These are phyloP conservation scores for Amniataba percoides DNA, from an alignment of 2,797 vertebrate species.

Conservation along the genomic window DNA sequence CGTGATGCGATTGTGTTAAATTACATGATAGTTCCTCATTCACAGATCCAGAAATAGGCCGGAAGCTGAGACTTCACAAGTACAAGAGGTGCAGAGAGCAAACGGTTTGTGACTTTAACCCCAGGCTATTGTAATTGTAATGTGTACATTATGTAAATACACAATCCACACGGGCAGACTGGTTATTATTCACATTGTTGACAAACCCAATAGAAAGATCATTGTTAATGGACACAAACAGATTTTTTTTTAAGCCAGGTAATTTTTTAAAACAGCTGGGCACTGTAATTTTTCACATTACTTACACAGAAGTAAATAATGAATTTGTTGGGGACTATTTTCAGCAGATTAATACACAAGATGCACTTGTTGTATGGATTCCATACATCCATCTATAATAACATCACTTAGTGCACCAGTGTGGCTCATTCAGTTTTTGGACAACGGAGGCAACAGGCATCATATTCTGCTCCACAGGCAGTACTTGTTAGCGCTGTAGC, in stretches of 20 bases:
- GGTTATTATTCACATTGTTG: not conserved
- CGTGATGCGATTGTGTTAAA: conserved; percentile 36
- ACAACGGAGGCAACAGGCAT: not conserved
- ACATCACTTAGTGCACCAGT: not conserved
- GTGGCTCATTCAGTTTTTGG: not conserved
- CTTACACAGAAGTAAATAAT: not conserved
- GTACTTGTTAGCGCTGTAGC: not conserved
- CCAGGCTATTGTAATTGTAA: conserved; percentile 22
- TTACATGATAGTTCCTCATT: conserved; percentile 51
- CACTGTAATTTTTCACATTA: not conserved
- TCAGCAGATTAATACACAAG: not conserved
- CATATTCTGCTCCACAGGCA: not conserved
- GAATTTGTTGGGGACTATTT: not conserved
- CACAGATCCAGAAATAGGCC: conserved; percentile 42
- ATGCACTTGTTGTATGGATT: not conserved
- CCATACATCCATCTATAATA: too few species aligned
- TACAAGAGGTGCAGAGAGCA: conserved; percentile 33
- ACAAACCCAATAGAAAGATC: not conserved
- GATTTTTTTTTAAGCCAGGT: not conserved
- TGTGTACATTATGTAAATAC: conserved; percentile 2
- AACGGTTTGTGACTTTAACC: conserved; percentile 43
- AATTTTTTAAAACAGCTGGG: not conserved
- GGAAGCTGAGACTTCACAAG: conserved; percentile 54
- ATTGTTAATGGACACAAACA: not conserved
- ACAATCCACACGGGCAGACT: not conserved